Evolutionary conservation across 2,113 vertebrate species (phyloP), one percentile per base, ranked within the genome.

Genomic region (Telmatochromis sp.): DNA sequence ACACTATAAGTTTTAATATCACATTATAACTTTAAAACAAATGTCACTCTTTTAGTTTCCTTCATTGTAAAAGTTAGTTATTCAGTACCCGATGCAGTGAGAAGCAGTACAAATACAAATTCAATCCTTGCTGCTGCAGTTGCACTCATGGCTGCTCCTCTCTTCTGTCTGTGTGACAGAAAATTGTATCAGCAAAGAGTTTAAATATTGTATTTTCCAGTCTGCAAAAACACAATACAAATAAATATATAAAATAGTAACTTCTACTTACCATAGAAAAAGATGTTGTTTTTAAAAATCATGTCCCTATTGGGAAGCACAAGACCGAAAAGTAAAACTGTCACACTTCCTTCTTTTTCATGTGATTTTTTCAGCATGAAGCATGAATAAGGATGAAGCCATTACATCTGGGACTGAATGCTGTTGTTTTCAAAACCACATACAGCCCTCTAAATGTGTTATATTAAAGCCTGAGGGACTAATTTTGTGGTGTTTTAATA

Each of bases 391-490:
- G 10, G 15, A 33, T 78, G 5, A 78, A 78, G 4, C 45, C 73
- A 51, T 31, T 51, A 33, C 26, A 78, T 31, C 4, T 0, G 45
- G 17, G 6, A 49, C 4, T 13, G 19, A 68, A 68, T 49, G 9
- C 23, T 31, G 23, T 19, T 28, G 40, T 28, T 75, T 75, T 75
- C 23, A 47, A 49, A 5, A 49, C 2, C 10, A 31, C 42, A 78
- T 4, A 51, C 10, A 51, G 45, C 26, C 6, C 10, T n/a, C 73
- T 51, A 13, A 31, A 51, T 13, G 0, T 78, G 0, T 65, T 37
- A 65, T 65, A 65, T 65, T 37, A 68, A 37, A 37, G 60, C 33
- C 10, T 14, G 63, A 68, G 19, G 11, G 19, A 40, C 35, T 21
- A 9, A 40, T 68, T 68, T 40, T 40, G 7, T 40, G 35, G 3